Evolutionary conservation across 1,140 invertebrate genomes (phyloP).

Genomic region (Alviniconcha marisindica): DNA sequence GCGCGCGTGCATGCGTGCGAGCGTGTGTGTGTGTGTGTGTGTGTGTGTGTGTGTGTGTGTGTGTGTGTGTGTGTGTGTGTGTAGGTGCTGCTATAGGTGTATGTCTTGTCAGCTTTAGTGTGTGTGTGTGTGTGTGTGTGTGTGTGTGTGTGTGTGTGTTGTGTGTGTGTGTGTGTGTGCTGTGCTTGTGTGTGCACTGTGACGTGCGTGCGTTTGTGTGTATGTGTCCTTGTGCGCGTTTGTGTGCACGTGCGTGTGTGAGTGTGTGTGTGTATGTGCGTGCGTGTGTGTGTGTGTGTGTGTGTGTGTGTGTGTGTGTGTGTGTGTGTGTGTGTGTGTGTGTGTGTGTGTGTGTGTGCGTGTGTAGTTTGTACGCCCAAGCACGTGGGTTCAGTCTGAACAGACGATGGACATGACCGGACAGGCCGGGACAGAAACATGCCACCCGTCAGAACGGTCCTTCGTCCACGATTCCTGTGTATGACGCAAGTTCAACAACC

Average conservation of each 20-base stretch:
- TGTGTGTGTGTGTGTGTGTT: background rate
- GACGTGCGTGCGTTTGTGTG: background rate
- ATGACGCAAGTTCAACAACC: too few species aligned
- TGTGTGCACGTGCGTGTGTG: slow-evolving; percentile 38
- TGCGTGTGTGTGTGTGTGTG: slow-evolving; percentile 43
- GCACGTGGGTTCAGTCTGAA: background rate
- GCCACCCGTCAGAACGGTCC: too few species aligned
- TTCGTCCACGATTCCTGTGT: too few species aligned
- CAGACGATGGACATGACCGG: background rate
- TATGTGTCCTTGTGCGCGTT: background rate
- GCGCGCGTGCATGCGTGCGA: background rate
- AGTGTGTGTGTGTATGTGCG: slow-evolving; percentile 40
- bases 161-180: background rate
- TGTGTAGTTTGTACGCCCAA: background rate
- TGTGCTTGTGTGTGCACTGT: background rate
- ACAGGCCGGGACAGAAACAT: too few species aligned
- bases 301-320: slow-evolving; percentile 38
- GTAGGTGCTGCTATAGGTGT: background rate
- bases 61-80: background rate
- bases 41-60: slow-evolving; percentile 16
- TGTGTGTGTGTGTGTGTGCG: slow-evolving; percentile 14
- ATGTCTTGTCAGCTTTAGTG: background rate
- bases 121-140: slow-evolving; percentile 19
- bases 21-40: slow-evolving; percentile 17
- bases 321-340: slow-evolving; percentile 30